These are phyloP conservation scores for Istiophorus platypterus DNA, from an alignment of 2,113 vertebrate genomes.

Conservation along the genomic window DNA sequence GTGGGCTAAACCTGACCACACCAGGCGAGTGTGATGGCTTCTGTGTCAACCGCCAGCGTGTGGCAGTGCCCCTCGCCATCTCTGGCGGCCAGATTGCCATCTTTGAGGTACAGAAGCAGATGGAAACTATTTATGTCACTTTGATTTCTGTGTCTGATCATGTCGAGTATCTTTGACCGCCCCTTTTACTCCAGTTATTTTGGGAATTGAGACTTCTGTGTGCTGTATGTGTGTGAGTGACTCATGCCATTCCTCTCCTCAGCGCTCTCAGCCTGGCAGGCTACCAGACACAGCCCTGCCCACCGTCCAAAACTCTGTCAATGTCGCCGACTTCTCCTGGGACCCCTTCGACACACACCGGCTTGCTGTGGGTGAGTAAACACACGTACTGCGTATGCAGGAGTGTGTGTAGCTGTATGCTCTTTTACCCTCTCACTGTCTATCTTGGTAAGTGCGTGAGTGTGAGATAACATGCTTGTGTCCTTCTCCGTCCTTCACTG, in stretches of 20 bases:
- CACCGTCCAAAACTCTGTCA: conserved; percentile 91
- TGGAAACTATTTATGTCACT: neutral
- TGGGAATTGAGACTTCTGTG: neutral
- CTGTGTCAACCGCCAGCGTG: conserved; percentile 86
- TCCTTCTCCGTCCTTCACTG: conserved; percentile 1
- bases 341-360: conserved; percentile 90
- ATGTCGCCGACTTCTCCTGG: conserved; percentile 91
- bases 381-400: neutral
- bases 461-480: neutral
- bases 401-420: neutral
- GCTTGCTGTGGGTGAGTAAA: conserved; percentile 90
- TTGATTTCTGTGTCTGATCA: neutral
- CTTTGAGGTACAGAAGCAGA: conserved; percentile 86
- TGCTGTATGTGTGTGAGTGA: neutral
- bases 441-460: neutral
- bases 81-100: conserved; percentile 93
- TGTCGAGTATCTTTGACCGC: neutral
- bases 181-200: neutral
- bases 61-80: conserved; percentile 91
- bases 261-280: conserved; percentile 91
- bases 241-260: conserved; percentile 24
- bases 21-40: conserved; percentile 95
- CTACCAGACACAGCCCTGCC: conserved; percentile 87
- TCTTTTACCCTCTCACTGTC: neutral
- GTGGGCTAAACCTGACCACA: conserved; percentile 92